Evolutionary conservation across 2,113 vertebrate species (phyloP).

Genomic region (Hepsetus odoe): DNA sequence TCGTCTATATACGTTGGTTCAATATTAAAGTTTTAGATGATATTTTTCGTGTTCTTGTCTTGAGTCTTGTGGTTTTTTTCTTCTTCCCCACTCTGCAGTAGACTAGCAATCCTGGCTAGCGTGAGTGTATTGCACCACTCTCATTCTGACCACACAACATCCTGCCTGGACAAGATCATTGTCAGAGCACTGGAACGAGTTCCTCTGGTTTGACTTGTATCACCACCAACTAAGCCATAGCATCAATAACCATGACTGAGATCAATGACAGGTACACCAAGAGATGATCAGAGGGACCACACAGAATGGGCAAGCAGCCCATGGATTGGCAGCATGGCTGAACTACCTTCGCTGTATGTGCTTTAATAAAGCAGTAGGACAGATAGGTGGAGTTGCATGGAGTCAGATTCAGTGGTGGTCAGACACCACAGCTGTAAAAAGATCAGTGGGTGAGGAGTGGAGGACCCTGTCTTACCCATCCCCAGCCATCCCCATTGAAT

Average conservation of each 20-base stretch:
- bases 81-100: not conserved
- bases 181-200: slow-evolving; percentile 39
- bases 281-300: slow-evolving; percentile 62
- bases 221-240: slow-evolving; percentile 42
- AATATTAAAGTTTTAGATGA: too few species aligned
- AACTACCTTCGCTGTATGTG: slow-evolving; percentile 67
- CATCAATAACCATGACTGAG: slow-evolving; percentile 56
- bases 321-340: slow-evolving; percentile 48
- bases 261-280: slow-evolving; percentile 66
- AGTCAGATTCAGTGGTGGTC: slow-evolving; percentile 60
- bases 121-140: not conserved
- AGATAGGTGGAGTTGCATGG: slow-evolving; percentile 64
- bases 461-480: slow-evolving; percentile 49
- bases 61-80: not conserved
- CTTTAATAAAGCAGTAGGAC: slow-evolving; percentile 70
- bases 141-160: slow-evolving; percentile 32
- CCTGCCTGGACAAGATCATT: slow-evolving; percentile 19
- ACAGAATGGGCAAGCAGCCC: slow-evolving; percentile 65
- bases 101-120: not conserved
- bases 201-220: slow-evolving; percentile 39
- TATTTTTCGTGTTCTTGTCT: too few species aligned
- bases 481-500: slow-evolving; percentile 67
- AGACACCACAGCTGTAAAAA: slow-evolving; percentile 45
- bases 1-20: too few species aligned
- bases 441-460: slow-evolving; percentile 43